These are phyloP conservation scores for Agrochola lychnidis DNA, from an alignment of 2,888 invertebrate genomes.

Conservation along the genomic window DNA sequence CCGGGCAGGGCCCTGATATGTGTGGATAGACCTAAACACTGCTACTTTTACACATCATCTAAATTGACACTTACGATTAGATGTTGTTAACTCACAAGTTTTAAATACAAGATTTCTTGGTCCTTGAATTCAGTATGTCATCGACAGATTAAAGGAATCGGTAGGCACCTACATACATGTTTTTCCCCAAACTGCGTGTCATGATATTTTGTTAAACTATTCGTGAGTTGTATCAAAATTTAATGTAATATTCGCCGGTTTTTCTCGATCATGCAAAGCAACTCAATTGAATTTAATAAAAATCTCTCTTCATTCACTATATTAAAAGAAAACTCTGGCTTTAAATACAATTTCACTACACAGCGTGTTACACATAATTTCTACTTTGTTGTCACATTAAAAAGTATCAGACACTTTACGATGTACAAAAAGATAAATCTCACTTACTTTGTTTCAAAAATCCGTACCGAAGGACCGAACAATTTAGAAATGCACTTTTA, in stretches of 20 bases:
- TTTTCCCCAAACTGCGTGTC: neutral
- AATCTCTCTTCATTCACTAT: neutral
- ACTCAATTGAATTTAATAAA: neutral
- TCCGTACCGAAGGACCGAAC: conserved; percentile 4
- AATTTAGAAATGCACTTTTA: conserved; percentile 17
- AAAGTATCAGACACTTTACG: conserved; percentile 11
- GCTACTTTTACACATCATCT: too few species aligned
- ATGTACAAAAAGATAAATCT: conserved; percentile 7
- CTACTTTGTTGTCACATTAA: conserved; percentile 19
- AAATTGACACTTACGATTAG: neutral
- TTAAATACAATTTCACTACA: neutral
- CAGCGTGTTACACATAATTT: neutral
- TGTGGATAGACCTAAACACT: too few species aligned
- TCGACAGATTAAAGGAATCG: conserved; percentile 11
- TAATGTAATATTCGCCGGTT: neutral
- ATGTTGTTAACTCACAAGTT: neutral
- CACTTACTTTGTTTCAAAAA: conserved; percentile 47
- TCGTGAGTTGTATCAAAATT: neutral
- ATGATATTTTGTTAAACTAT: neutral
- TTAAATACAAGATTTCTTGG: conserved; percentile 3
- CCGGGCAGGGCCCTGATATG: too few species aligned
- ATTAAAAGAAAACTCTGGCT: neutral
- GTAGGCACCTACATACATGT: neutral
- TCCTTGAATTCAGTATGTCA: neutral
- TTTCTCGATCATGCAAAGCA: neutral